Base-by-base conservation (phyloP, 1,140 invertebrate species). In the Aphidius ervi region DNA sequence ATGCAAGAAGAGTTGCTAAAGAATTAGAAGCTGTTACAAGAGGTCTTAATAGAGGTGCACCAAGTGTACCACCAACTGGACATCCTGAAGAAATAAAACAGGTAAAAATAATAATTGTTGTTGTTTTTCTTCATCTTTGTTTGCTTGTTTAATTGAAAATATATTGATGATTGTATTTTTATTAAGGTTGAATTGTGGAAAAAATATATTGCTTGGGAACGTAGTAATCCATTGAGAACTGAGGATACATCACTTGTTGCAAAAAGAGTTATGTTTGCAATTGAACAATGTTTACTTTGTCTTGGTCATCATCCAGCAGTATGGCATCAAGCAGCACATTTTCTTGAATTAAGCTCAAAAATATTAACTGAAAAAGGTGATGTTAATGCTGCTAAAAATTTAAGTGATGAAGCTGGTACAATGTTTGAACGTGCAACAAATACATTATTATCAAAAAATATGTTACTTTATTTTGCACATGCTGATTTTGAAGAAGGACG, bases 401-500 rank as follows among this genome's bases (percentile, higher is more conserved):
- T 97, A 76, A 92, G 91, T 46, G 95, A 98, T 71, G 95, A 98
- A 75, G 94, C 93, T 47, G 92, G 92, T 9, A 90, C 88, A 31
- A 92, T 99, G 68, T 95, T 97, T 73, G 97, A 99, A 75, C 81
- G 96, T 53, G 94, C 94, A 0, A 94, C 93, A 2, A 90, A 87
- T 62, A 88, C 90, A 0, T 84, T 96, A 3, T 84, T 99, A 48
- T 92, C 91, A 46, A 91, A 92, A 67, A 98, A 94, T 75, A 93
- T 95, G 80, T 80, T 99, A 16, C 77, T 99, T 5, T 96, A 98
- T 74, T 99, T 99, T 81, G 95, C 97, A 0, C 97, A 98, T 75
- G 95, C 97, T 2, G 98, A 99, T 81, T 99, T 98, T 74, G 97
- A 99, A 81, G 97, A 99, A 82, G 92, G 95, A 40, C 82, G 96